phyloP scores from a whole-genome alignment of 2,113 vertebrate species.

The crab-eating macaque (Macaca fascicularis) region T2T-MFA8v1.1 NC_088385.1:105984001-105984500 shows the following conservation, averaged over 20 bases:
- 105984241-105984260: background rate
- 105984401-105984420: background rate
- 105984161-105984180: background rate
- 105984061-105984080: background rate
- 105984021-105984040: background rate
- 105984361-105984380: background rate
- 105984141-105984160: background rate
- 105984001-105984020: background rate
- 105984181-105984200: background rate
- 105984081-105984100: background rate
- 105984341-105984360: background rate
- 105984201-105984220: slow-evolving; percentile 13
- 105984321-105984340: background rate
- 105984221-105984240: background rate
- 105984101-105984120: background rate
- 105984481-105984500: background rate
- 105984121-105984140: background rate
- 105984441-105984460: background rate
- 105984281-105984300: background rate
- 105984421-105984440: background rate
- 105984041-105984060: background rate
- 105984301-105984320: background rate
- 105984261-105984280: background rate
- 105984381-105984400: background rate
- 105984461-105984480: background rate